These are phyloP conservation scores for Drosophila paramelanica DNA, from an alignment of 2,888 invertebrate species.

Conservation along the genomic window DNA sequence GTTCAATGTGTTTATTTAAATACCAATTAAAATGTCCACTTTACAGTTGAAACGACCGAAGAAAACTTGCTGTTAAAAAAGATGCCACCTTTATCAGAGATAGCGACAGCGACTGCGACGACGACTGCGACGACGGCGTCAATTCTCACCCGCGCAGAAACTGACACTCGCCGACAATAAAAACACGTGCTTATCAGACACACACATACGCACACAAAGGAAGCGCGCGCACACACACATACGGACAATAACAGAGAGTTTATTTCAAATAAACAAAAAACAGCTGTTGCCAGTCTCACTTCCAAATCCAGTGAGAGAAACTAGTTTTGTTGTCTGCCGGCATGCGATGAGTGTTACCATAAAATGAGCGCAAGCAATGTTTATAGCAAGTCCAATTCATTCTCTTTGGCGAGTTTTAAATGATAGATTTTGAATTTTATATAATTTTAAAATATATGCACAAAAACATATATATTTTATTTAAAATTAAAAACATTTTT, in stretches of 20 bases:
- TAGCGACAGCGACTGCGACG: slow-evolving; percentile 2
- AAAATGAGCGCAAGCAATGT: slow-evolving; percentile 39
- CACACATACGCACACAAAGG: slow-evolving; percentile 17
- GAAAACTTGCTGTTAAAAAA: slow-evolving; percentile 18
- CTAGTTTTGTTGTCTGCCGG: slow-evolving; percentile 47
- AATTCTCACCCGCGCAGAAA: slow-evolving; percentile 50
- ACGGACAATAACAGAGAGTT: slow-evolving; percentile 62
- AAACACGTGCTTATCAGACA: slow-evolving; percentile 75
- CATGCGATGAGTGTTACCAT: slow-evolving; percentile 52
- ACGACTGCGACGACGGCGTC: slow-evolving; percentile 30
- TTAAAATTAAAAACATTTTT: neutral
- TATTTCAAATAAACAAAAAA: slow-evolving; percentile 77
- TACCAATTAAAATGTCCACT: neutral
- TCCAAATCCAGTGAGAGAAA: slow-evolving; percentile 56
- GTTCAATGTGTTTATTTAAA: neutral
- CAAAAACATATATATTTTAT: neutral
- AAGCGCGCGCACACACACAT: neutral
- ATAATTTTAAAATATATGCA: neutral
- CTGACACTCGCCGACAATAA: slow-evolving; percentile 54
- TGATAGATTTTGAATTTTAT: neutral
- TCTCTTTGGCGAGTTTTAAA: slow-evolving; percentile 8
- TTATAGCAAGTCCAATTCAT: slow-evolving; percentile 52
- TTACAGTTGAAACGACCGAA: neutral
- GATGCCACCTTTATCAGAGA: slow-evolving; percentile 31
- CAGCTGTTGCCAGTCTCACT: slow-evolving; percentile 61